phyloP scores from a whole-genome alignment of 2,113 vertebrate species.

The Oxyruncus cristatus region DNA sequence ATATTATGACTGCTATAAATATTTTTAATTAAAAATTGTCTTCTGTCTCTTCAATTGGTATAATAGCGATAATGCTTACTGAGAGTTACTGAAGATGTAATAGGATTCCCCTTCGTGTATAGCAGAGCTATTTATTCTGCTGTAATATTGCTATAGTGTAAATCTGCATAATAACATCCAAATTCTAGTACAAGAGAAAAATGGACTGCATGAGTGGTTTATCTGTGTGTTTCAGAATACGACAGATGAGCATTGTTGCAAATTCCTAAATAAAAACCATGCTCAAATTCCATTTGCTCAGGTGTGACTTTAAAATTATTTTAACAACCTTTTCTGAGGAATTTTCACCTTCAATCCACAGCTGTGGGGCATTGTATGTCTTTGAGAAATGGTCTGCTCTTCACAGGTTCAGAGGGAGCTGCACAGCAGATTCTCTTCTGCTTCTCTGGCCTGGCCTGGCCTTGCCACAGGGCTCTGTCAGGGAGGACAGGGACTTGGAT shows the following conservation, averaged over 20 bases:
- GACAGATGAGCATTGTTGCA: neutral
- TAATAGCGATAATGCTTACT: constrained; percentile 58
- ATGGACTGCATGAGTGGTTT: neutral
- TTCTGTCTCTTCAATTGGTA: constrained; percentile 70
- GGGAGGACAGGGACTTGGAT: neutral
- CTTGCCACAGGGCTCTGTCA: neutral
- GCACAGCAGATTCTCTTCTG: neutral
- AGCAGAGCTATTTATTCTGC: constrained; percentile 51
- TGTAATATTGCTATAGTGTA: constrained; percentile 3
- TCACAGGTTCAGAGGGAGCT: neutral
- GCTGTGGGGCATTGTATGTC: accelerated
- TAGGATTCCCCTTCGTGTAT: constrained; percentile 44
- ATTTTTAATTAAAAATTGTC: constrained; percentile 80
- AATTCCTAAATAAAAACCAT: neutral
- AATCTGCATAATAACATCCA: constrained; percentile 14
- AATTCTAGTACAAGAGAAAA: constrained; percentile 12
- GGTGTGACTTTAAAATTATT: neutral
- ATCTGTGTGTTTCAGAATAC: neutral
- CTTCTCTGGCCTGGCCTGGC: neutral
- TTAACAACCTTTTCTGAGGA: neutral
- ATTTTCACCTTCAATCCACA: neutral
- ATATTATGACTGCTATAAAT: constrained; percentile 74
- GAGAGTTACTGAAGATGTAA: constrained; percentile 52
- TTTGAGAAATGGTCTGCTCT: neutral
- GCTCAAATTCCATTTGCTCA: neutral